A percentile compares a stretch with the other conserved stretches of the same genome.
Conservation (phyloP, 2,797 vertebrate genomes). For the Peromyscus eremicus region DNA sequence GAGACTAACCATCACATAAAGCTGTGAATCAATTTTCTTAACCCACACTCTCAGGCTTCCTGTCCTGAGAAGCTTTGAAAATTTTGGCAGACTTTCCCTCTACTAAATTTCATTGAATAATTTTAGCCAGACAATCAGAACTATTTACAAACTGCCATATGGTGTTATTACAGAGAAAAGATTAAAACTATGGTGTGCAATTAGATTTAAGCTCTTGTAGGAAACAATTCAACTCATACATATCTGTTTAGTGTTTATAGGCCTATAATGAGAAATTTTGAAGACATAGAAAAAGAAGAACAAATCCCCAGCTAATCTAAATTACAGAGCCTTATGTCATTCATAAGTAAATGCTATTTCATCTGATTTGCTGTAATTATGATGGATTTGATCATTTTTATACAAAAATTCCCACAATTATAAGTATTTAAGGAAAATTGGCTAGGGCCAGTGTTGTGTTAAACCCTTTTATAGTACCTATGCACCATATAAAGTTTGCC, state of each 20-base stretch:
- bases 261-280: background rate
- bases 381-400: background rate
- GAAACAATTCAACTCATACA: background rate
- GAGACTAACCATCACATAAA: background rate
- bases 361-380: background rate
- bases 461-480: background rate
- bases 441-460: background rate
- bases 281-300: background rate
- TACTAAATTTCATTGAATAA: background rate
- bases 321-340: background rate
- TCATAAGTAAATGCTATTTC: background rate
- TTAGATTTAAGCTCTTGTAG: constrained; percentile 6
- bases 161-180: background rate
- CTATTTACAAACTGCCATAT: background rate
- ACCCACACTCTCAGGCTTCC: background rate
- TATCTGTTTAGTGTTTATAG: background rate
- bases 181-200: background rate
- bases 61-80: background rate
- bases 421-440: background rate
- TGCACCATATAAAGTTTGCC: background rate
- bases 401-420: background rate
- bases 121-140: background rate
- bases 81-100: background rate
- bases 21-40: background rate
- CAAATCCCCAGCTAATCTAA: background rate